Evolutionary conservation across 2,888 invertebrate genomes (phyloP).

Genomic region (Piscicola geometra): DNA sequence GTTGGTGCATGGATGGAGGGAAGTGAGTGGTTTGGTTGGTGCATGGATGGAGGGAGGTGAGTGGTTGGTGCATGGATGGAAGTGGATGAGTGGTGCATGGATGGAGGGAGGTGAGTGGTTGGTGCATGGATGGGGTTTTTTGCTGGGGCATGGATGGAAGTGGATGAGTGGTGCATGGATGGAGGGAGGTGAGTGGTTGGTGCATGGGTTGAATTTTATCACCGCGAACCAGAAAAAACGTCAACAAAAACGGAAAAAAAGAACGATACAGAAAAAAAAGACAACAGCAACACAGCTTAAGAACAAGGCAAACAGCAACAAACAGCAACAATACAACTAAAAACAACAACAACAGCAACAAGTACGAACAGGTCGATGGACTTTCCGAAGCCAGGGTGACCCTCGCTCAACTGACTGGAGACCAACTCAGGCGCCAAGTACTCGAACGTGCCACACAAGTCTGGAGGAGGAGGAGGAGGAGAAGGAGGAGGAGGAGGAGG

Average conservation of each 20-base stretch:
- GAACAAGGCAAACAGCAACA: no score
- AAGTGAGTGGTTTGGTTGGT: no score
- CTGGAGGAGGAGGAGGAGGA: conserved; percentile 56
- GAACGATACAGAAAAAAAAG: neutral
- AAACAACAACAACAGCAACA: no score
- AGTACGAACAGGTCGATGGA: conserved; percentile 80
- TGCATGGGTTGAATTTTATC: no score
- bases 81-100: neutral
- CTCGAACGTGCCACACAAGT: conserved; percentile 84
- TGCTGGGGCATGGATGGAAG: no score
- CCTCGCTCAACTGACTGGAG: conserved; percentile 62
- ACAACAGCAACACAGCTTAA: neutral
- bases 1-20: no score
- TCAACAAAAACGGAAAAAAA: neutral
- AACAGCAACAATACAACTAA: no score
- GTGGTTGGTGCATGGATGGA: no score
- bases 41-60: no score
- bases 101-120: neutral
- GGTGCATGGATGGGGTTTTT: no score
- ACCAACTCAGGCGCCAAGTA: conserved; percentile 87
- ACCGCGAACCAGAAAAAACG: neutral
- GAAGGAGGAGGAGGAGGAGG: no score
- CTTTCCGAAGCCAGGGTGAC: conserved; percentile 81
- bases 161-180: neutral
- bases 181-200: neutral